Evolutionary conservation across 2,113 vertebrate species (phyloP).

Genomic region (Sander vitreus): DNA sequence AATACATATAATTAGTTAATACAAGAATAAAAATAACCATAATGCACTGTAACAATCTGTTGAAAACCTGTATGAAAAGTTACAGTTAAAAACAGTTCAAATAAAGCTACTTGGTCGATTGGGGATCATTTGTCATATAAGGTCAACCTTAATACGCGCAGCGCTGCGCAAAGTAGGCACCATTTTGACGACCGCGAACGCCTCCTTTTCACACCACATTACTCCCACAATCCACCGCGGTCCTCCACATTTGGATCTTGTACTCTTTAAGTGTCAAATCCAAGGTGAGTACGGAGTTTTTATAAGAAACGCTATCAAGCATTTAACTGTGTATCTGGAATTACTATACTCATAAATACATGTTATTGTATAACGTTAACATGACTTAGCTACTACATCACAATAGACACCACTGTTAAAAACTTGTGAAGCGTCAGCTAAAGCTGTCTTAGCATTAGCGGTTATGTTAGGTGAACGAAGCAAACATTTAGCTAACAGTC

Average conservation of each 20-base stretch:
- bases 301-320: fast-evolving
- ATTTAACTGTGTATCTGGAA: fast-evolving
- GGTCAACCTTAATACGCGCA: not conserved
- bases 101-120: too few relatives aligned
- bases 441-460: slow-evolving; percentile 43
- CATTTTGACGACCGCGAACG: slow-evolving; percentile 6
- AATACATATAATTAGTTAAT: too few relatives aligned
- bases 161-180: slow-evolving; percentile 7
- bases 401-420: not conserved
- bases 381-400: not conserved
- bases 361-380: not conserved
- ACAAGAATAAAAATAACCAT: too few relatives aligned
- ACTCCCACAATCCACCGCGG: slow-evolving; percentile 74
- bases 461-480: not conserved
- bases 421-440: not conserved
- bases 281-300: slow-evolving; percentile 73
- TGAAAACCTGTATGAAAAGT: too few relatives aligned
- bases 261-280: slow-evolving; percentile 59
- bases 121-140: not conserved
- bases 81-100: too few relatives aligned
- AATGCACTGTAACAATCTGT: too few relatives aligned
- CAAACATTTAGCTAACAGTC: not conserved
- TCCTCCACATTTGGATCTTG: slow-evolving; percentile 31
- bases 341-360: fast-evolving
- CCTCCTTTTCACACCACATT: fast-evolving